Base-by-base conservation (phyloP, 2,888 invertebrate genomes). In the Athetis lepigone region DNA sequence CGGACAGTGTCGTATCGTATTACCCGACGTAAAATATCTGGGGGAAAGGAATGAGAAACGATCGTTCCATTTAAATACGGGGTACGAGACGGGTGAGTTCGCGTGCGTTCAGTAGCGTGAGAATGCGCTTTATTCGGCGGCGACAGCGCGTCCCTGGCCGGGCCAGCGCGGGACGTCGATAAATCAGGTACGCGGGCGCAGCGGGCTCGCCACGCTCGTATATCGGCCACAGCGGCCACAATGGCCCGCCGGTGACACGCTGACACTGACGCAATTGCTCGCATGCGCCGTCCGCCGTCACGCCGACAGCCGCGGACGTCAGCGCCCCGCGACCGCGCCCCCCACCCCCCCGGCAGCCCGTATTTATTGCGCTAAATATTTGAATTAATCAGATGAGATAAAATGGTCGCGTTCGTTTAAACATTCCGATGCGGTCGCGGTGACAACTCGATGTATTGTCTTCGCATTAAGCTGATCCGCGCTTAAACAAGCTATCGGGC, bases 1-100 rank as follows among this genome's bases (percentile, higher is more conserved):
- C 92, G 94, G 94, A 94, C 94, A 93, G 94, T 94, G 93, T 93
- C 93, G 94, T 95, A 94, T 95, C 95, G 95, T 94, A 93, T 95
- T 94, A 94, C 95, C 88, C 90, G 92, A 93, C 93, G 94, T 93
- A 92, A 94, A 94, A 94, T 94, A 94, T 94, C 94, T 93, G 92
- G 91, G 91, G 91, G 92, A 91, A 91, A 83, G 92, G 93, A 94
- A 94, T 94, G 94, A 95, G 94, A 94, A 92, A 93, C 92, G 93
- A 92, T 90, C 91, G 91, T 88, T 89, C 89, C 90, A 92, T 95
- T 94, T 94, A 93, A 93, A 94, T 93, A 88, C 87, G 90, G 81
- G 88, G 89, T 85, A 88, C 85, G 89, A 88, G 91, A 89, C 88
- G 89, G 90, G 90, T 89, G 91, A 87, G 92, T 91, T 94, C 91